phyloP scores from a whole-genome alignment of 92 coral and sea anemone species.

The Pocillopora meandrina region DNA sequence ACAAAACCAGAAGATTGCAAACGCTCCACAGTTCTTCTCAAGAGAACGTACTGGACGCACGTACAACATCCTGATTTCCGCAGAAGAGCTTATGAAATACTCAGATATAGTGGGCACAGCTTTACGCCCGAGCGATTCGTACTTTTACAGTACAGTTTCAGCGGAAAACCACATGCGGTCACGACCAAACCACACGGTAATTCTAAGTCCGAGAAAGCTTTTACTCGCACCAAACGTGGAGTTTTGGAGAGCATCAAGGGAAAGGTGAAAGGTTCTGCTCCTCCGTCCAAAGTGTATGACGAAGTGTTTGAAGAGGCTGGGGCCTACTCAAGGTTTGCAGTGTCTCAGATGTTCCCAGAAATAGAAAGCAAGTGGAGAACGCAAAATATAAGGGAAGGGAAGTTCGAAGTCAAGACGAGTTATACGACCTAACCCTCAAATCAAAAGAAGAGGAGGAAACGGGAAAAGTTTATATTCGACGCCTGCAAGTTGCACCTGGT shows the following conservation, averaged over 20 bases:
- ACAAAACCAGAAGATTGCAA: conserved; percentile 16
- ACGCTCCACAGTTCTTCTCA: conserved; percentile 10
- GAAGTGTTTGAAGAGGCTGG: no score
- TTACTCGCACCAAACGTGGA: no score
- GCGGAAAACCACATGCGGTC: background rate
- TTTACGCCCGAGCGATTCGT: background rate
- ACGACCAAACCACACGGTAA: conserved; percentile 34
- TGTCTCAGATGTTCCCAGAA: conserved; percentile 9
- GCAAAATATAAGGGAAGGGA: no score
- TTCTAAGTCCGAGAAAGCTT: background rate
- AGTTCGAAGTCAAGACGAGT: no score
- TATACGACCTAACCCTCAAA: no score
- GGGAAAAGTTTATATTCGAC: no score
- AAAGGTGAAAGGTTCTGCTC: no score
- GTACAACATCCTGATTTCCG: background rate
- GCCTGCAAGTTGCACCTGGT: conserved; percentile 42
- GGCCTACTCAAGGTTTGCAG: conserved; percentile 35
- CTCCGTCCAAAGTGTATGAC: no score
- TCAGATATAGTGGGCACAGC: background rate
- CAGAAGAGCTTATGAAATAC: conserved; percentile 19
- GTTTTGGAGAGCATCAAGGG: no score
- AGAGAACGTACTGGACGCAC: conserved; percentile 57
- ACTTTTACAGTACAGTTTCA: no score
- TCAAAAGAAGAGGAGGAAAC: no score
- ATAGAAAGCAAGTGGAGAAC: no score